A percentile compares a stretch with the other conserved stretches of the same genome.
phyloP scores from a whole-genome alignment of 2,888 invertebrate genomes.

The Pseudanteris insignis region DNA sequence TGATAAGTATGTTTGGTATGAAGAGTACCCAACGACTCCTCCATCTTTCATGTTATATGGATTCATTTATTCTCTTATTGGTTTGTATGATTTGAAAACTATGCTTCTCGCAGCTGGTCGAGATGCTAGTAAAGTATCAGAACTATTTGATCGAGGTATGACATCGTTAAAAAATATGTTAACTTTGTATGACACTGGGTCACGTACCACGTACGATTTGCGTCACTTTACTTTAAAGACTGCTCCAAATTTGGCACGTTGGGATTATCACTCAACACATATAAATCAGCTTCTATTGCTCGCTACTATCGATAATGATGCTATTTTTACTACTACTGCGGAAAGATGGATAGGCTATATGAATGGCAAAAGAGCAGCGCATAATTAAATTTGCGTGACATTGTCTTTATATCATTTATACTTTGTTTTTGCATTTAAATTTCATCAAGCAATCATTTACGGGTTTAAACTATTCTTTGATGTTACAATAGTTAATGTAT shows the following conservation, averaged over 20 bases:
- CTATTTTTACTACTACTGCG: constrained; percentile 83
- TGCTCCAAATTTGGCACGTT: constrained; percentile 93
- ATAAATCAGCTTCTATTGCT: constrained; percentile 93
- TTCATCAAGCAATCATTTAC: not conserved
- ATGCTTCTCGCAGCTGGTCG: constrained; percentile 74
- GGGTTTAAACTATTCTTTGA: too few species aligned
- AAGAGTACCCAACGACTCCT: constrained; percentile 97
- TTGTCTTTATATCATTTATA: not conserved
- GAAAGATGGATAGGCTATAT: constrained; percentile 95
- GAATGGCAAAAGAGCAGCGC: constrained; percentile 92
- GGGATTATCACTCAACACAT: constrained; percentile 99
- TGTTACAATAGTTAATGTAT: too few species aligned
- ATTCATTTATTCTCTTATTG: constrained; percentile 96
- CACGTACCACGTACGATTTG: constrained; percentile 95
- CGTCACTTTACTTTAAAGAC: constrained; percentile 90
- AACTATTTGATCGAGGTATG: constrained; percentile 86
- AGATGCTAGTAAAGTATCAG: constrained; percentile 76
- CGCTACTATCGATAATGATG: constrained; percentile 85
- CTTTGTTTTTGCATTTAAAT: not conserved
- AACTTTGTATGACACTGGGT: constrained; percentile 92
- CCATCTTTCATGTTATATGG: constrained; percentile 96
- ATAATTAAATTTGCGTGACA: constrained; percentile 77
- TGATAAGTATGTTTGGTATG: constrained; percentile 92
- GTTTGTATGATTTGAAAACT: constrained; percentile 92
- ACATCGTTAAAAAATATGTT: constrained; percentile 86